Evolutionary conservation across 92 coral and sea anemone genomes (phyloP).

Genomic region (Paragorgia papillata): DNA sequence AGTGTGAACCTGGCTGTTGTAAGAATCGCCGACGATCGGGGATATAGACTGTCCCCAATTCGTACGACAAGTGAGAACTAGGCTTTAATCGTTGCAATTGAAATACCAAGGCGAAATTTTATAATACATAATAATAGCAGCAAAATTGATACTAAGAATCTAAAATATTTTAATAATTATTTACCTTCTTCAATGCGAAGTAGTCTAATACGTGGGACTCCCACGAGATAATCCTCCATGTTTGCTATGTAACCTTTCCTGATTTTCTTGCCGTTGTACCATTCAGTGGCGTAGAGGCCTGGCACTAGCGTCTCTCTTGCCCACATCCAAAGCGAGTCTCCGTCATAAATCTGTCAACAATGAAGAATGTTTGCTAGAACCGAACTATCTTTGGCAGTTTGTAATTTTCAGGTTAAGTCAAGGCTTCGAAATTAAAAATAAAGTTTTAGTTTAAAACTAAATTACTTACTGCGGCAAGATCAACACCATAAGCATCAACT

Average conservation of each 20-base stretch:
- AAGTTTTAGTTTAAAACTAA: too few species aligned
- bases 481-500: slow-evolving; percentile 62
- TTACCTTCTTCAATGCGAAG: slow-evolving; percentile 78
- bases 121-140: too few species aligned
- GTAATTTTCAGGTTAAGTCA: too few species aligned
- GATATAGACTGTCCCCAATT: too few species aligned
- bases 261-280: slow-evolving; percentile 71
- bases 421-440: too few species aligned
- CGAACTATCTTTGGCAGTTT: too few species aligned
- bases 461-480: slow-evolving; percentile 71
- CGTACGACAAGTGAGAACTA: too few species aligned
- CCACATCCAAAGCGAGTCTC: slow-evolving; percentile 77
- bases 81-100: too few species aligned
- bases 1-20: too few species aligned
- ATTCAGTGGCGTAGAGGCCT: slow-evolving; percentile 73
- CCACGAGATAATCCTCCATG: slow-evolving; percentile 80
- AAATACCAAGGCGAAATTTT: too few species aligned
- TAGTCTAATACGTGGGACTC: slow-evolving; percentile 91
- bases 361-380: not conserved
- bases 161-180: not conserved
- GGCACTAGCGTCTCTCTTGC: slow-evolving; percentile 68
- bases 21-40: too few species aligned
- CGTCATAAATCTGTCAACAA: slow-evolving; percentile 60
- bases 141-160: too few species aligned
- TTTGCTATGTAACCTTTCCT: slow-evolving; percentile 81